Conservation (phyloP, 2,113 vertebrate genomes). For the Accipiter cooperii region DNA sequence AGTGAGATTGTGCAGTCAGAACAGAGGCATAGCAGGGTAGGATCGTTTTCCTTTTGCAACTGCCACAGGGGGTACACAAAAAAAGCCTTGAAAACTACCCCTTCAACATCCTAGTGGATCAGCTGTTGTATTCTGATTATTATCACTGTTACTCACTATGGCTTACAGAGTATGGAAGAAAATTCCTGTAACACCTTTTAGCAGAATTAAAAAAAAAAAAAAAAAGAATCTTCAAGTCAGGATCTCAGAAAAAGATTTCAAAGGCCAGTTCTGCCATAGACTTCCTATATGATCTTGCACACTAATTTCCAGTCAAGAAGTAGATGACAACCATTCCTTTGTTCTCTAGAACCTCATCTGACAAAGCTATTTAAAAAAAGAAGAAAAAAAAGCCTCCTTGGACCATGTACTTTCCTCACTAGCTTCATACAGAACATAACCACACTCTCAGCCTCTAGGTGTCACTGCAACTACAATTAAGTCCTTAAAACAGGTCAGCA, state of each 20-base stretch:
- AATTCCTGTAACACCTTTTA: not conserved
- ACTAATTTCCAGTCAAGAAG: not conserved
- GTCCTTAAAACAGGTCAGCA: not conserved
- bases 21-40: not conserved
- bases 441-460: not conserved
- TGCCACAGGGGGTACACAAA: not conserved
- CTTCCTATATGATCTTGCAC: not conserved
- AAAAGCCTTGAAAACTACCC: not conserved
- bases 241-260: not conserved
- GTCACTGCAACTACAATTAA: not conserved
- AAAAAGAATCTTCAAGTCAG: not conserved
- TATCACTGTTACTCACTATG: not conserved
- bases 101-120: not conserved
- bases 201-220: not conserved
- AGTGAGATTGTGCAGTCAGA: not conserved
- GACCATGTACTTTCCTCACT: fast-evolving
- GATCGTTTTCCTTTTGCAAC: not conserved
- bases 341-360: not conserved
- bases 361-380: not conserved
- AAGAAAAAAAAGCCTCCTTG: not conserved
- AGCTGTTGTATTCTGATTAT: not conserved
- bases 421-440: not conserved
- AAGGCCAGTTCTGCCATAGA: not conserved
- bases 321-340: not conserved
- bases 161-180: not conserved